phyloP scores from a whole-genome alignment of 2,797 vertebrate species.

The Anableps anableps region DNA sequence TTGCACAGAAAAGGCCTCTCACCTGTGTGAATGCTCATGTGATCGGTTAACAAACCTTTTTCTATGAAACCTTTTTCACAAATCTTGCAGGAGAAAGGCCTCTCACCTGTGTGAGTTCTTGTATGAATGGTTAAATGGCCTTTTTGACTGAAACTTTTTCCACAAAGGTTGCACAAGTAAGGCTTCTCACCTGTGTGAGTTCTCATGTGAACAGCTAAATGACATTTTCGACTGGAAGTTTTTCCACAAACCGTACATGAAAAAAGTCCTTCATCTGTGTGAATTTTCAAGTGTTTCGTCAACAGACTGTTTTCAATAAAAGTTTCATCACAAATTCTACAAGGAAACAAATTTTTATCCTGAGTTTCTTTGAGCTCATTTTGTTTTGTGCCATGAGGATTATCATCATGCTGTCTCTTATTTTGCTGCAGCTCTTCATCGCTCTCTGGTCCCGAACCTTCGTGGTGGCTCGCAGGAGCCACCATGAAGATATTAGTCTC shows the following conservation, averaged over 20 bases:
- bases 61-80: not conserved
- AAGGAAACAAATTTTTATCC: not conserved
- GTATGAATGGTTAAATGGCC: not conserved
- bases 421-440: not conserved
- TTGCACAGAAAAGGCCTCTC: conserved; percentile 6
- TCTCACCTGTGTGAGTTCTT: conserved; percentile 8
- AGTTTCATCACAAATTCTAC: not conserved
- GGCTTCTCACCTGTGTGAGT: conserved; percentile 3
- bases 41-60: not conserved
- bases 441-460: not conserved
- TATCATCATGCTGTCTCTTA: not conserved
- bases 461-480: not conserved
- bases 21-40: conserved; percentile 6
- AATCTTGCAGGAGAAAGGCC: not conserved
- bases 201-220: conserved; percentile 1
- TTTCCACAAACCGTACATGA: conserved; percentile 2
- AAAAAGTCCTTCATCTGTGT: not conserved
- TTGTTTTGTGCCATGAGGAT: not conserved
- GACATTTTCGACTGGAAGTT: not conserved
- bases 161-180: not conserved
- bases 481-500: not conserved
- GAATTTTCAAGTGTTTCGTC: not conserved
- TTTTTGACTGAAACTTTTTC: conserved; percentile 1
- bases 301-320: not conserved
- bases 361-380: not conserved